Conservation (phyloP, 2,797 vertebrate genomes). For the Cossypha caffra region DNA sequence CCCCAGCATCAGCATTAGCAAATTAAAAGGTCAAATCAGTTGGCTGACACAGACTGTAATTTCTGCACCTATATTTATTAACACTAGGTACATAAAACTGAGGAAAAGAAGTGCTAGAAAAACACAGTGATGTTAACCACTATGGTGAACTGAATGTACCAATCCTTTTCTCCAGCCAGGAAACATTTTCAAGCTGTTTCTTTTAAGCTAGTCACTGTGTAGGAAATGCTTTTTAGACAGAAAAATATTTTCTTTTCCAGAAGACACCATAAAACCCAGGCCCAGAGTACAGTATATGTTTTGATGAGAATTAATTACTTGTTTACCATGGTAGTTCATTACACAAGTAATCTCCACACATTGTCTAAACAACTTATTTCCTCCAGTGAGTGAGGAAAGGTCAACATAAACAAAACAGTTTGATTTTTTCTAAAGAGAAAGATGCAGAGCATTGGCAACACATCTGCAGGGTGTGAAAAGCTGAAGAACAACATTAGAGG, state of each 20-base stretch:
- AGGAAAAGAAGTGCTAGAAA: neutral
- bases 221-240: conserved; percentile 43
- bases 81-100: neutral
- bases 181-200: conserved; percentile 42
- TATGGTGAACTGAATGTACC: neutral
- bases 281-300: neutral
- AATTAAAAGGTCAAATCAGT: neutral
- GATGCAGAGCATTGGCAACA: neutral
- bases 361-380: neutral
- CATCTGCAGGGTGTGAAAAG: neutral
- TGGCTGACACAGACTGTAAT: neutral
- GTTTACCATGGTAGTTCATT: conserved; percentile 13
- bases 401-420: neutral
- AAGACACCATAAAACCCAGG: neutral
- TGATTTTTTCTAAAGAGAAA: neutral
- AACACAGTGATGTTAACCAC: conserved; percentile 22
- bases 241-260: conserved; percentile 52
- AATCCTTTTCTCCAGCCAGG: neutral
- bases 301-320: conserved; percentile 17
- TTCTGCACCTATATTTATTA: conserved; percentile 30
- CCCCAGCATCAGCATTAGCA: neutral
- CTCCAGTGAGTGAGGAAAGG: neutral
- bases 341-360: neutral
- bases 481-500: neutral
- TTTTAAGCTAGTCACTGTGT: conserved; percentile 21